These are phyloP conservation scores for Struthidea cinerea DNA, from an alignment of 2,113 vertebrate species.

Conservation along the genomic window DNA sequence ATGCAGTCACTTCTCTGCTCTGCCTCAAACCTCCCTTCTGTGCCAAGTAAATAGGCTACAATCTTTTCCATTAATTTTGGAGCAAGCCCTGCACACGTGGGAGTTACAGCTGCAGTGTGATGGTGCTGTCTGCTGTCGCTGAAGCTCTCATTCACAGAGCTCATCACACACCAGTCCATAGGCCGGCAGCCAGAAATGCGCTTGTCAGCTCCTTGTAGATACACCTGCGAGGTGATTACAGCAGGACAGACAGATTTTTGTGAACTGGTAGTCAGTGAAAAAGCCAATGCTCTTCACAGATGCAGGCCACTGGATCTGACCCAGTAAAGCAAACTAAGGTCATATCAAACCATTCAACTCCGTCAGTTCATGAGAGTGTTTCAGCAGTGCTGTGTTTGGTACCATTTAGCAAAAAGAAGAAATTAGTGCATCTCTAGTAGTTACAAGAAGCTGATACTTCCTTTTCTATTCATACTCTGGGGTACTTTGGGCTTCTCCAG, in stretches of 20 bases:
- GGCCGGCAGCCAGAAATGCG: not conserved
- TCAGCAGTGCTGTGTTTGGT: not conserved
- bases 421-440: not conserved
- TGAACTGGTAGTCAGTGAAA: not conserved
- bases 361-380: not conserved
- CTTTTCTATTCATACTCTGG: not conserved
- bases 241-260: not conserved
- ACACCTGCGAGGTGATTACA: not conserved
- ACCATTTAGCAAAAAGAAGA: not conserved
- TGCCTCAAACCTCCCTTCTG: not conserved
- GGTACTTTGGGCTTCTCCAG: not conserved
- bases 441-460: not conserved
- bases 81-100: not conserved
- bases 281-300: not conserved
- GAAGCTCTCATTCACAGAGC: not conserved
- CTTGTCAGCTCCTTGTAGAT: not conserved
- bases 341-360: not conserved
- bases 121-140: not conserved
- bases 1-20: not conserved
- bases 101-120: not conserved
- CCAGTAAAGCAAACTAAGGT: not conserved
- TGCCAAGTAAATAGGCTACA: not conserved
- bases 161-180: not conserved
- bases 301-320: not conserved
- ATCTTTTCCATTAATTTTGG: constrained; percentile 9